Evolutionary conservation across 2,888 invertebrate genomes (phyloP).

Genomic region (Chrysotoxum bicinctum): DNA sequence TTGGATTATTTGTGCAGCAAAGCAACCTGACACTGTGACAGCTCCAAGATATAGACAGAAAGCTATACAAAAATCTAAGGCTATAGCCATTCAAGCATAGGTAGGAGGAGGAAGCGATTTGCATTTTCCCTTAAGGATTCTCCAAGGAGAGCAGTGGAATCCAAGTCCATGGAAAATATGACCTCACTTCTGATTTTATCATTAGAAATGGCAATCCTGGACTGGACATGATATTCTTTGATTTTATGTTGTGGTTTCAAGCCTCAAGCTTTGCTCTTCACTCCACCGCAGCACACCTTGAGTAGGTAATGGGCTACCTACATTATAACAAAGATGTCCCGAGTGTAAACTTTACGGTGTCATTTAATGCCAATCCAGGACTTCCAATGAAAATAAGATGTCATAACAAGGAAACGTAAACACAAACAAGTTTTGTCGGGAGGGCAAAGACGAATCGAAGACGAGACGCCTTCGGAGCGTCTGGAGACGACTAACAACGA

Average conservation of each 20-base stretch:
- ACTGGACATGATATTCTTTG: constrained; percentile 44
- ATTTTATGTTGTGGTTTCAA: constrained; percentile 35
- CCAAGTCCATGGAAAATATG: constrained; percentile 45
- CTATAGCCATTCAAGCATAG: neutral
- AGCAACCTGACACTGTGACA: constrained; percentile 66
- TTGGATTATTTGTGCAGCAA: constrained; percentile 37
- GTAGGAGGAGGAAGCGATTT: constrained; percentile 46
- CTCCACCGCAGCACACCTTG: neutral
- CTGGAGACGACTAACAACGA: neutral
- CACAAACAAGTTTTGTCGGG: constrained; percentile 43
- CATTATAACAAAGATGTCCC: constrained; percentile 29
- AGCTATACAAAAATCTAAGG: constrained; percentile 18
- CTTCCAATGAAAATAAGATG: constrained; percentile 64
- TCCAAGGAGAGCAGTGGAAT: constrained; percentile 20
- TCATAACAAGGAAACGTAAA: constrained; percentile 71
- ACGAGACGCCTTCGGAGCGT: constrained; percentile 24
- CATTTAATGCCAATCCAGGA: constrained; percentile 44
- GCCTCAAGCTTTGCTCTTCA: neutral
- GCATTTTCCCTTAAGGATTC: constrained; percentile 35
- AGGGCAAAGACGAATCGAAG: constrained; percentile 35
- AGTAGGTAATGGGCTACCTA: neutral
- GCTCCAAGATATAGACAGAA: constrained; percentile 50
- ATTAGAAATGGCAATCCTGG: constrained; percentile 32
- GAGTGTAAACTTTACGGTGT: constrained; percentile 44
- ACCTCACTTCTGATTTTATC: constrained; percentile 64